Evolutionary conservation across 2,888 invertebrate genomes (phyloP).

Genomic region (Parthenolecanium corni): DNA sequence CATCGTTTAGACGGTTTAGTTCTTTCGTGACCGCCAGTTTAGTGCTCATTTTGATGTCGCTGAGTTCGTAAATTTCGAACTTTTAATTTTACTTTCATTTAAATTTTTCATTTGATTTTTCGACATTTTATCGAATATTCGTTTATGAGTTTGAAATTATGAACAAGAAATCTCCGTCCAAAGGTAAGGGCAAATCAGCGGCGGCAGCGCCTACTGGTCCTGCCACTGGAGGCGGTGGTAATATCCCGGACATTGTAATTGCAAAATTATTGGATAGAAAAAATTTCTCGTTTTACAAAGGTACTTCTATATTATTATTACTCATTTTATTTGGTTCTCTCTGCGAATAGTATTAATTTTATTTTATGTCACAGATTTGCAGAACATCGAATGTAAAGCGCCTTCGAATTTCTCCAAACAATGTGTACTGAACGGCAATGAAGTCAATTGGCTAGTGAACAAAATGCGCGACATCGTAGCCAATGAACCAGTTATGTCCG

Average conservation of each 20-base stretch:
- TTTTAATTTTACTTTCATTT: no score
- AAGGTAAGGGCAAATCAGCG: background rate
- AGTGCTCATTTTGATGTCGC: no score
- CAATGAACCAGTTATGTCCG: background rate
- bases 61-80: no score
- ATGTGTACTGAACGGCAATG: conserved; percentile 8
- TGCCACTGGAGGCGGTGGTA: background rate
- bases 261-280: conserved; percentile 21
- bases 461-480: conserved; percentile 18
- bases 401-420: conserved; percentile 8
- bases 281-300: conserved; percentile 26
- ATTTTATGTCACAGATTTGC: conserved; percentile 7
- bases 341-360: background rate
- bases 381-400: conserved; percentile 21
- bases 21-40: no score
- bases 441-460: conserved; percentile 17
- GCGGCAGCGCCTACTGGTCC: background rate
- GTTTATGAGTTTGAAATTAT: no score
- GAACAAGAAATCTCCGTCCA: background rate
- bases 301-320: background rate
- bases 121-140: no score
- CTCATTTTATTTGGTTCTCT: background rate
- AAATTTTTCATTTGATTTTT: no score
- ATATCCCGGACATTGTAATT: conserved; percentile 16
- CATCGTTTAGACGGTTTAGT: no score